Percentiles rank a stretch among this genome's conserved stretches.
Evolutionary conservation across 2,113 vertebrate species (phyloP).

Genomic region (Hypocryptadius cinnamomeus): DNA sequence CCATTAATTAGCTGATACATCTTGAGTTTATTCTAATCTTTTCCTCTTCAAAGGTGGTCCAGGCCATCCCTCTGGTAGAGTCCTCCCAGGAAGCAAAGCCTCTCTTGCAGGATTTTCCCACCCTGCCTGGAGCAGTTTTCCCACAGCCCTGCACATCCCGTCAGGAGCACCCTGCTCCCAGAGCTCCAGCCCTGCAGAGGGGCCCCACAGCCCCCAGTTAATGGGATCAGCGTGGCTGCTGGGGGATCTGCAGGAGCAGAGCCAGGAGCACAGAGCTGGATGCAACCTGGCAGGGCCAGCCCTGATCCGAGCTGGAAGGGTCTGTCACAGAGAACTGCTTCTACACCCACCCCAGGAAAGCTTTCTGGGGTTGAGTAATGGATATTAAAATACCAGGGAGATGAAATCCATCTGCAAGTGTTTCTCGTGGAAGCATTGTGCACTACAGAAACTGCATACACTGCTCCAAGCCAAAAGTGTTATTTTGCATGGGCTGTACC

Average conservation of each 20-base stretch:
- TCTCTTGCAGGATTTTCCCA: not conserved
- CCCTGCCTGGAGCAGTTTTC: not conserved
- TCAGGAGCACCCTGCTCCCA: not conserved
- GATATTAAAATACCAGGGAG: not conserved
- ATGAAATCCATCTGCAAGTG: slow-evolving; percentile 34
- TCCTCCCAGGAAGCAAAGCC: not conserved
- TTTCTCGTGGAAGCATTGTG: not conserved
- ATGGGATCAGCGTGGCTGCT: not conserved
- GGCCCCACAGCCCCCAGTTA: not conserved
- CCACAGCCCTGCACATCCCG: not conserved
- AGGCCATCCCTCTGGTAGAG: not conserved
- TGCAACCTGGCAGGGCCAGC: not conserved
- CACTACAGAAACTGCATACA: not conserved
- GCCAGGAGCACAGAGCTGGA: not conserved
- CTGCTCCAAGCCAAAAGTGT: not conserved
- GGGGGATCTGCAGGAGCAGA: not conserved
- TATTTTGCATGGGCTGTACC: slow-evolving; percentile 1
- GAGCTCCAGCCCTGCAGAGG: not conserved
- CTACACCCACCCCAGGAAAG: not conserved
- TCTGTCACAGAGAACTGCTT: not conserved
- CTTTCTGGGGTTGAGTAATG: not conserved
- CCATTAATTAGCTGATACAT: not conserved
- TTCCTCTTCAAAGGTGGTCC: not conserved
- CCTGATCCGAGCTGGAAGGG: not conserved
- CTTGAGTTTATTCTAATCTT: not conserved